Base-by-base conservation (phyloP, 2,888 invertebrate species). In the Drymonia ruficornis region DNA sequence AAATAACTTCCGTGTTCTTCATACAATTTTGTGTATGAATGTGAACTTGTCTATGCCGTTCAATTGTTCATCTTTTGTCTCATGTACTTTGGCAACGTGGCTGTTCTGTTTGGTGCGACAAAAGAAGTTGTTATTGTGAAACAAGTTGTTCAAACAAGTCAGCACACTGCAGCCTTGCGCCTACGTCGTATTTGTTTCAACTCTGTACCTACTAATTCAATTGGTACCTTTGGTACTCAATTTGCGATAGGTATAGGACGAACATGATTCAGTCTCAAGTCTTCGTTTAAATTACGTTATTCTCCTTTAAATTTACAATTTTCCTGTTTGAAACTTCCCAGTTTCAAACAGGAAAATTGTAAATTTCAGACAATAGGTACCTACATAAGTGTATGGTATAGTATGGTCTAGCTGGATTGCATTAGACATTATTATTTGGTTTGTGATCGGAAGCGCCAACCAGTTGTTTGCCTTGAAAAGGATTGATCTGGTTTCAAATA, bases 81-180 rank as follows among this genome's bases (percentile, higher is more conserved):
- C 11, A 52, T 56, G 53, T 56, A 62, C 53, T 59, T 58, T 42
- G 31, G 18, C 38, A 45, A 46, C 50, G 31, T 53, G 34, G 47
- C 34, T 49, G 23, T 23, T 23, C 23, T 0, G 49, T 45, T 44
- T 29, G 43, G 61, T 51, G 59, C 50, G 55, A 59, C 55, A 46
- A 46, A 29, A 28, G 44, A 16, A 66, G 58, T 61, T 69, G 70
- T 67, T 70, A 64, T 75, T 72, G 63, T 53, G 62, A 65, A 69
- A 66, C 71, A 70, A 67, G 63, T 70, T 76, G 78, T 80, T 69
- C 60, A 74, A 77, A 77, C 63, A 77, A 56, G 55, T 63, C 67
- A 60, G 63, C 65, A 63, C 7, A 6, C 11, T 56, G 59, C 67
- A 67, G 52, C 53, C 53, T 56, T 62, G 61, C 57, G 51, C 59